Conservation (phyloP, 2,113 vertebrate genomes). For the Pelmatolapia mariae region DNA sequence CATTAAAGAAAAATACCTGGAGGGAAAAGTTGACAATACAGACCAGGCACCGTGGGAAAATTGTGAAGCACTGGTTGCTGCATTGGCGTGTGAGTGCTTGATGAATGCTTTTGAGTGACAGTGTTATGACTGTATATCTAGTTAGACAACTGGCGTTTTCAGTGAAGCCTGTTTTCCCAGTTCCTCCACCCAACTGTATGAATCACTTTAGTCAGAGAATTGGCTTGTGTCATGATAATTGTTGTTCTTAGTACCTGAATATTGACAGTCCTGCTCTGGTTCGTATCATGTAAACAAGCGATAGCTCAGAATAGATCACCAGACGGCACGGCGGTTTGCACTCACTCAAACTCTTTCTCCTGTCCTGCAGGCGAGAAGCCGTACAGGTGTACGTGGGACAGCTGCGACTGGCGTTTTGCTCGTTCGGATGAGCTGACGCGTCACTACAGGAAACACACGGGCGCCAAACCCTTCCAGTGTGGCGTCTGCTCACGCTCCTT, state of each 20-base stretch:
- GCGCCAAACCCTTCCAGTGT: conserved; percentile 97
- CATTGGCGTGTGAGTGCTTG: neutral
- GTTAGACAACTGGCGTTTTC: conserved; percentile 10
- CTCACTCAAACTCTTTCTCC: neutral
- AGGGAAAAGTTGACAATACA: neutral
- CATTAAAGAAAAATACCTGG: neutral
- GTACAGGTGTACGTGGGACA: conserved; percentile 96
- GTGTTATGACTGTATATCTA: conserved; percentile 5
- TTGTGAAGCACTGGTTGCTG: neutral
- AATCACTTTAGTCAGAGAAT: conserved; percentile 2
- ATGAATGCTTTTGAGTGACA: conserved; percentile 29
- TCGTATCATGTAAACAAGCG: neutral
- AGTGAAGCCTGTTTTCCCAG: conserved; percentile 43
- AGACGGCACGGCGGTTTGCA: neutral
- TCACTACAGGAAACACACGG: conserved; percentile 96
- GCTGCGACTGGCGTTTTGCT: conserved; percentile 97
- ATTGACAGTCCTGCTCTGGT: neutral
- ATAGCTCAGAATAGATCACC: neutral
- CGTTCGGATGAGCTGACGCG: conserved; percentile 94
- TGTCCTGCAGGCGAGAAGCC: conserved; percentile 89
- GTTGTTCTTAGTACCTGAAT: neutral
- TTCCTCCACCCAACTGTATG: conserved; percentile 38
- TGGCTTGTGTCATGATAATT: neutral
- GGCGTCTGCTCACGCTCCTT: conserved; percentile 94
- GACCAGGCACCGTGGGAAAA: conserved; percentile 34